Evolutionary conservation across 2,888 invertebrate species (phyloP).

Genomic region (Drosophila aldrichi): DNA sequence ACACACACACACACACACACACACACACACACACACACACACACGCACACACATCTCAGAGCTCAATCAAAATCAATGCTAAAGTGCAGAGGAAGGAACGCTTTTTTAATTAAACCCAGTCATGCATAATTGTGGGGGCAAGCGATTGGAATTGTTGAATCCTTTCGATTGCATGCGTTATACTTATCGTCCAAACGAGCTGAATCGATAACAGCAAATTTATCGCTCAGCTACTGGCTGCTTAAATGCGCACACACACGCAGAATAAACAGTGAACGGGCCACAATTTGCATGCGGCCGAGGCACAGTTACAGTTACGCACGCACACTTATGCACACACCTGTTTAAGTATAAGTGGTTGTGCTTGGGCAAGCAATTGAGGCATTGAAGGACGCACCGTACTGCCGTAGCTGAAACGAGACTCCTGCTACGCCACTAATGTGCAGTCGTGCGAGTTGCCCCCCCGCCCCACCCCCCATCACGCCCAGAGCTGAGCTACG

Average conservation of each 20-base stretch:
- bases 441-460: constrained; percentile 42
- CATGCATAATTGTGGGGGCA: constrained; percentile 19
- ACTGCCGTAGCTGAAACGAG: background rate
- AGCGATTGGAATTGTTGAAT: constrained; percentile 9
- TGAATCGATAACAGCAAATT: constrained; percentile 65
- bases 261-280: constrained; percentile 28
- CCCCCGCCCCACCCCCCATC: background rate
- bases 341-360: constrained; percentile 55
- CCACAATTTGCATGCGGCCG: constrained; percentile 69
- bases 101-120: constrained; percentile 9
- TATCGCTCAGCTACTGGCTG: constrained; percentile 55
- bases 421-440: constrained; percentile 36
- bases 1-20: background rate
- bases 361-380: constrained; percentile 61
- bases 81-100: constrained; percentile 4
- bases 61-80: constrained; percentile 13
- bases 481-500: too few species aligned
- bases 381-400: constrained; percentile 41
- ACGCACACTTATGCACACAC: constrained; percentile 27
- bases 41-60: background rate
- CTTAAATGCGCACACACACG: constrained; percentile 1
- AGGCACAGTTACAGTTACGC: constrained; percentile 66
- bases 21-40: background rate
- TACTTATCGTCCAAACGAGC: constrained; percentile 23
- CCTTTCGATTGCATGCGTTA: background rate